These are phyloP conservation scores for Callocephalon fimbriatum DNA, from an alignment of 2,113 vertebrate genomes.

Conservation along the genomic window DNA sequence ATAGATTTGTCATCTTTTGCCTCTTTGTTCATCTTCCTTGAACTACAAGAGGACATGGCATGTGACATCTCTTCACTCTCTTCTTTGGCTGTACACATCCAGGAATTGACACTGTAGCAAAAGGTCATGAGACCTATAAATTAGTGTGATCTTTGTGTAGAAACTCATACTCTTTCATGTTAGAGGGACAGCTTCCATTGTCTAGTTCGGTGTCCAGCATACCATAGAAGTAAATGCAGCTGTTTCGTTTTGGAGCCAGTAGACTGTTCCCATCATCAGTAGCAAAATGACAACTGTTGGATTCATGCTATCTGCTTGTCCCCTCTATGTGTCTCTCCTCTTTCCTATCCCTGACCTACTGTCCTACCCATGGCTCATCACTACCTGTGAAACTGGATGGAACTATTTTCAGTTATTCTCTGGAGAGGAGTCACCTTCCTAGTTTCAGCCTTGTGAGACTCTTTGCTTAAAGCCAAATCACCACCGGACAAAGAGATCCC, in stretches of 20 bases:
- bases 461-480: background rate
- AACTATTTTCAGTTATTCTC: background rate
- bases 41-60: background rate
- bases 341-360: background rate
- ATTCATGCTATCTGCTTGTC: background rate
- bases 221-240: background rate
- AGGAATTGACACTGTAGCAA: background rate
- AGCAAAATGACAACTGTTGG: background rate
- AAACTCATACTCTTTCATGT: background rate
- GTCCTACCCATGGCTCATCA: background rate
- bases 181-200: background rate
- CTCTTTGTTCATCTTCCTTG: background rate
- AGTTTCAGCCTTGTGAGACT: background rate
- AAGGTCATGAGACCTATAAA: background rate
- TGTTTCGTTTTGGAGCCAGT: constrained; percentile 12
- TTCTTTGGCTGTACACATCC: background rate
- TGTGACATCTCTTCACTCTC: background rate
- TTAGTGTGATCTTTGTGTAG: background rate
- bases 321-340: background rate
- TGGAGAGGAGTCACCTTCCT: background rate
- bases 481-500: background rate
- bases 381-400: background rate
- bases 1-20: background rate
- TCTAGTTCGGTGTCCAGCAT: background rate
- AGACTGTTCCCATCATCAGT: background rate